A percentile compares a stretch with the other conserved stretches of the same genome.
Evolutionary conservation across 2,113 vertebrate species (phyloP).

Genomic region (Picathartes gymnocephalus): DNA sequence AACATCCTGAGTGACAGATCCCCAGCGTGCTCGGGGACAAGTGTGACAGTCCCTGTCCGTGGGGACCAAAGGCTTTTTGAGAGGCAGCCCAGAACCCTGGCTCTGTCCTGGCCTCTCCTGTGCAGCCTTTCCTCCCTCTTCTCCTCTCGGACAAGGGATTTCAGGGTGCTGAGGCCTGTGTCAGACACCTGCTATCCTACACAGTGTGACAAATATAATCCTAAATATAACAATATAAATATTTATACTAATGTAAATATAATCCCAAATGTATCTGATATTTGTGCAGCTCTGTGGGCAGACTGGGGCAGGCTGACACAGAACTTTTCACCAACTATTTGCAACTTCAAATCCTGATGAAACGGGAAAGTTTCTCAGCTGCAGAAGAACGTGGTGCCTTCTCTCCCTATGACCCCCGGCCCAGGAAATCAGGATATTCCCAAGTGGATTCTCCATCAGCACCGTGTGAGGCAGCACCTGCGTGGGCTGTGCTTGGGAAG

Average conservation of each 20-base stretch:
- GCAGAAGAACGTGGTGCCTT: accelerated
- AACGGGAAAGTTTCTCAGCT: background rate
- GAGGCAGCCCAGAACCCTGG: background rate
- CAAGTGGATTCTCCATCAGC: background rate
- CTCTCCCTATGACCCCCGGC: background rate
- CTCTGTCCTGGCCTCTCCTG: background rate
- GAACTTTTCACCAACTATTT: background rate
- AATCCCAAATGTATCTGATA: accelerated
- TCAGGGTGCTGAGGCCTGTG: background rate
- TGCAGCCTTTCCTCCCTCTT: background rate
- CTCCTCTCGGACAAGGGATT: background rate
- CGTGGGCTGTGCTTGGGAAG: background rate
- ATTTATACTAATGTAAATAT: background rate
- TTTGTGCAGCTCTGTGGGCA: background rate
- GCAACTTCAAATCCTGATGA: background rate
- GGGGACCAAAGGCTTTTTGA: background rate
- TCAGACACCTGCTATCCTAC: background rate
- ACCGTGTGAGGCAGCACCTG: background rate
- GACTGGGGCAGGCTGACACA: background rate
- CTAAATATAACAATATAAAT: background rate
- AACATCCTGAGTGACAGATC: background rate
- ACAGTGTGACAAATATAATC: background rate
- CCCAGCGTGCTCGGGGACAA: accelerated
- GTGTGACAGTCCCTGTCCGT: accelerated
- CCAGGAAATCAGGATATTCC: background rate